Conservation (phyloP, 1,140 invertebrate genomes). For the Zaprionus ornatus region DNA sequence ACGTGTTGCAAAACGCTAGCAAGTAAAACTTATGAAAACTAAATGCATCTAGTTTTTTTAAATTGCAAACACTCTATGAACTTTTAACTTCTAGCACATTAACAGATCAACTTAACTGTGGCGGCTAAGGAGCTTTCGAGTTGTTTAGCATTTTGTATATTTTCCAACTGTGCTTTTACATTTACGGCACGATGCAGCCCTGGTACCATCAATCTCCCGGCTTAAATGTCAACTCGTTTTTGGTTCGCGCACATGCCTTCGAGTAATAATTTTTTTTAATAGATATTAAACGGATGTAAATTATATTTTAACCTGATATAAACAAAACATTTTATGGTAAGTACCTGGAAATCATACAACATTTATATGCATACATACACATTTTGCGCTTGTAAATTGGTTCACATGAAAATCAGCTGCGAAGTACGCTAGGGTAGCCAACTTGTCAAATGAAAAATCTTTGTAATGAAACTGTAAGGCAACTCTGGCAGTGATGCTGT, state of each 20-base stretch:
- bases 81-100: neutral
- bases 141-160: neutral
- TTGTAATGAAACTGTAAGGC: neutral
- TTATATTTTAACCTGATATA: neutral
- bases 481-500: conserved; percentile 44
- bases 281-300: neutral
- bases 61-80: neutral
- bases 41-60: neutral
- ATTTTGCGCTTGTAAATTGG: conserved; percentile 6
- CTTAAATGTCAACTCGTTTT: conserved; percentile 31
- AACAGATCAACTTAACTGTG: neutral
- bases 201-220: conserved; percentile 25
- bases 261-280: neutral
- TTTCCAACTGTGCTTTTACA: neutral
- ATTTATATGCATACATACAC: neutral
- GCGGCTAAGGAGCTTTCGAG: neutral
- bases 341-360: neutral
- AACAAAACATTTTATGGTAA: conserved; percentile 17
- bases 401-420: conserved; percentile 34
- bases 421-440: conserved; percentile 10
- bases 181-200: neutral
- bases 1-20: conserved; percentile 9
- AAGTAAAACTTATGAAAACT: neutral
- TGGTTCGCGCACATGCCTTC: neutral
- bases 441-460: neutral